phyloP scores from a whole-genome alignment of 1,140 invertebrate species.

The Zaprionus lachaisei region DNA sequence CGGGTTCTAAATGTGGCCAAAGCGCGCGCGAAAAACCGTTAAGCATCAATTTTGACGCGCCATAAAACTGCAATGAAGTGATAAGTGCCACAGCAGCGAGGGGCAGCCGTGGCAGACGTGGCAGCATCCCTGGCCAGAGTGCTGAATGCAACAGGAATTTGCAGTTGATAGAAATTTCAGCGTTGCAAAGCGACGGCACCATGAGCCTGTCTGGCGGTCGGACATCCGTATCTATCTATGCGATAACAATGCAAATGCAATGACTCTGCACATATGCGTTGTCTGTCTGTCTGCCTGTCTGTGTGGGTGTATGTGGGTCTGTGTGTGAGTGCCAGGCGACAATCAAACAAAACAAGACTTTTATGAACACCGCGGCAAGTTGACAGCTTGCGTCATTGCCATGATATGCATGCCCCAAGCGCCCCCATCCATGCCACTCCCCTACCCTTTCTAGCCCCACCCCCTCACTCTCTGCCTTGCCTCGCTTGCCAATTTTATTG shows the following conservation, averaged over 20 bases:
- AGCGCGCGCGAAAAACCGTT: constrained; percentile 76
- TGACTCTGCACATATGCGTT: constrained; percentile 45
- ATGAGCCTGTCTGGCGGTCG: constrained; percentile 48
- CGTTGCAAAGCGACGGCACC: constrained; percentile 28
- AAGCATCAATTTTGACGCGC: constrained; percentile 83
- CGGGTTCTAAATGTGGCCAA: constrained; percentile 72
- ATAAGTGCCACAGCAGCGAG: constrained; percentile 69
- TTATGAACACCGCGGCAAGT: constrained; percentile 82
- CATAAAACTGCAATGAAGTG: constrained; percentile 83
- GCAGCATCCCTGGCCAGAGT: constrained; percentile 17
- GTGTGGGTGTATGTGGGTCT: neutral
- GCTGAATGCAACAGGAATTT: constrained; percentile 60
- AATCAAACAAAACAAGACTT: constrained; percentile 80
- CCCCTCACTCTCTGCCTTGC: neutral
- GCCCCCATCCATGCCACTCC: neutral
- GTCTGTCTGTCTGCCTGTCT: neutral
- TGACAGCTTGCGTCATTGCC: constrained; percentile 82
- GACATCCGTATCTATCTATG: constrained; percentile 73
- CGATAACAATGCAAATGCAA: constrained; percentile 81
- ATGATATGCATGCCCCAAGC: constrained; percentile 58
- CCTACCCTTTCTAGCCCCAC: neutral
- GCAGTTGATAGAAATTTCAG: constrained; percentile 72
- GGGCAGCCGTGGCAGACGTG: constrained; percentile 10
- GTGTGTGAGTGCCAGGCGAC: constrained; percentile 45
- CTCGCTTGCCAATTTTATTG: constrained; percentile 63